Base-by-base conservation (phyloP, 2,888 invertebrate species). In the Volucella inflata region DNA sequence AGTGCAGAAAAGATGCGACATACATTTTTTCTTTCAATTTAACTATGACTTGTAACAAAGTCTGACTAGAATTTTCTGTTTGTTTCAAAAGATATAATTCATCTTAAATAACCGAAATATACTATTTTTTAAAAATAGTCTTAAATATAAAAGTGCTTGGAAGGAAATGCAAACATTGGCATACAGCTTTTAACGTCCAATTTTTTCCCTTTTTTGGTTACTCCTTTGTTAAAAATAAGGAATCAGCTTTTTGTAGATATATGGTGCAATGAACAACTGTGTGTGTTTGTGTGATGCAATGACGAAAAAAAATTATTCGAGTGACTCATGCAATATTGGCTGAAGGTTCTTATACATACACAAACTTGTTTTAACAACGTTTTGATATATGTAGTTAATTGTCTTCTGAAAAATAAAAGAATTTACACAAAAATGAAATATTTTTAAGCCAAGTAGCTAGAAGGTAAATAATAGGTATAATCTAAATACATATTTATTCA, bases 321-420 rank as follows among this genome's bases (percentile, higher is more conserved):
- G n/a, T 82, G 82, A 82, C 64, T 82, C 82, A 82, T 82, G 60
- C 53, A 38, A 65, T 62, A 70, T 68, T 50, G 44, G 68, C 67
- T 38, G 16, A 60, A 46, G 53, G 60, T 70, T 62, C 21, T 76
- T 75, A 57, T 50, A 76, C 64, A 17, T n/a, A 67, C 44, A 44
- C 21, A 51, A 53, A 38, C 16, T 68, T 67, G 50, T 11, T 50
- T 16, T 67, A 68, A 16, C 65, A 30, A 67, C 55, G 40, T 59
- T 65, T n/a, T 48, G 40, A 46, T 74, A 10, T 64, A 46, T 74
- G 6, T 64, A 30, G 6, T 6, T 30, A 30, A 21, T 21, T 21
- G 21, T 21, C 0, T 21, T 21, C 21, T 1, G 30, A 30, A 30
- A 30, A 30, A 4, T 30, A 30, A 6, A 30, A 30, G 30, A 6